phyloP scores from a whole-genome alignment of 2,113 vertebrate species.

The Saimiri boliviensis region DNA sequence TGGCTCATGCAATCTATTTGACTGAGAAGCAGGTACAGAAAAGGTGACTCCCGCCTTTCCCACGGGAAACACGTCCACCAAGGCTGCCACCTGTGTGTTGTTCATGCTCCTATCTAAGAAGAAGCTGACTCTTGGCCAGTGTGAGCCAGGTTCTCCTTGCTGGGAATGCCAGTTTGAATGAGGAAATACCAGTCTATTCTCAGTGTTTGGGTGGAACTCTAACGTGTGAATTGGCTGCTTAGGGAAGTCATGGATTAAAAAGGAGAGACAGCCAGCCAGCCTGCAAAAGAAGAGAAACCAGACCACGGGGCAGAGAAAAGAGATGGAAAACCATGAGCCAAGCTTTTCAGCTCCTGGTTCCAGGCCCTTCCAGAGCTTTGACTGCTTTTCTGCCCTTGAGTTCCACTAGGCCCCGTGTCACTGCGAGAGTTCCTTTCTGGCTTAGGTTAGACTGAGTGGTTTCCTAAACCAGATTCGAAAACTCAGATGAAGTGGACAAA shows the following conservation, averaged over 20 bases:
- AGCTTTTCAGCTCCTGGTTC: fast-evolving
- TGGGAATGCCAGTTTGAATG: background rate
- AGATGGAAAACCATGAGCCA: fast-evolving
- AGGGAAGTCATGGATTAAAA: no score
- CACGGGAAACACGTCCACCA: background rate
- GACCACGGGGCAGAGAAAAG: background rate
- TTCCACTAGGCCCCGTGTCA: background rate
- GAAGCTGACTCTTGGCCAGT: fast-evolving
- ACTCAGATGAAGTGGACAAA: background rate
- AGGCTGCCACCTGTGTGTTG: background rate
- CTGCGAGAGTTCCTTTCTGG: background rate
- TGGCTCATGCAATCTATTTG: background rate
- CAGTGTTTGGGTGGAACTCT: background rate
- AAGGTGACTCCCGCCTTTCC: background rate
- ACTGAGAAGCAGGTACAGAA: background rate
- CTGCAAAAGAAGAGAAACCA: background rate
- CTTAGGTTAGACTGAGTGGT: background rate
- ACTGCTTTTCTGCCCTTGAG: no score
- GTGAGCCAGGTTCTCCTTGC: background rate
- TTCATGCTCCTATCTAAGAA: fast-evolving
- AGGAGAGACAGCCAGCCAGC: background rate
- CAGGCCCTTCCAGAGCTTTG: background rate
- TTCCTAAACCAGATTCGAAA: background rate
- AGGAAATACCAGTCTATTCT: background rate
- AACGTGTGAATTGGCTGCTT: background rate